phyloP scores from a whole-genome alignment of 2,888 invertebrate genomes.

The Parnassius orleans region DNA sequence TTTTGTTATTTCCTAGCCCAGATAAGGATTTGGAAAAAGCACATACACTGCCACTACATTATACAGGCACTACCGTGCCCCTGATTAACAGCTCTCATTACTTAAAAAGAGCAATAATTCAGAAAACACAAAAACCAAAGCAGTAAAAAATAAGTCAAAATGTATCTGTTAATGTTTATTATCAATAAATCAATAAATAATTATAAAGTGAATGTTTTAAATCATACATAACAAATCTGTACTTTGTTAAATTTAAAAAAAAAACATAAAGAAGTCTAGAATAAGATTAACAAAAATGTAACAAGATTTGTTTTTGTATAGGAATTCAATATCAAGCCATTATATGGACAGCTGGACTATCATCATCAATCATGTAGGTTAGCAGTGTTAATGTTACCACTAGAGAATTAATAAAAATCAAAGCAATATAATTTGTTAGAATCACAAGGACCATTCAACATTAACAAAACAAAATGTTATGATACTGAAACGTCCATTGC shows the following conservation, averaged over 20 bases:
- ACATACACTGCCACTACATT: too few species aligned
- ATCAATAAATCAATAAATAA: not conserved
- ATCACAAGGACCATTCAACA: slow-evolving; percentile 81
- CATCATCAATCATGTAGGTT: slow-evolving; percentile 16
- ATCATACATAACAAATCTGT: slow-evolving; percentile 16
- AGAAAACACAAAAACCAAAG: not conserved
- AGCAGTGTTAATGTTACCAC: slow-evolving; percentile 41
- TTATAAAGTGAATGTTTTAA: not conserved
- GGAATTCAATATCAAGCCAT: slow-evolving; percentile 26
- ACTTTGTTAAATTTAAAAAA: slow-evolving; percentile 16
- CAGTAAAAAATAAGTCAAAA: not conserved
- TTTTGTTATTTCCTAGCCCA: too few species aligned
- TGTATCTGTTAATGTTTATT: not conserved
- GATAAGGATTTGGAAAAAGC: too few species aligned
- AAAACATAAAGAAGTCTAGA: slow-evolving; percentile 10
- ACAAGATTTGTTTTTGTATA: slow-evolving; percentile 28
- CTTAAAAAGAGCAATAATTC: not conserved
- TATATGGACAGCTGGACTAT: slow-evolving; percentile 30
- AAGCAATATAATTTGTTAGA: slow-evolving; percentile 60
- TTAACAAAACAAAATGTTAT: slow-evolving; percentile 59
- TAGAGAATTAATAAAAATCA: slow-evolving; percentile 39
- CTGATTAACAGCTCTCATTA: too few species aligned
- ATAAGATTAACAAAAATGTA: slow-evolving; percentile 18
- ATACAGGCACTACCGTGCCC: too few species aligned
- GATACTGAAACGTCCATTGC: slow-evolving; percentile 62